These are phyloP conservation scores for Trissonchulus latispiculum DNA, from an alignment of 2,888 invertebrate species.

Conservation along the genomic window DNA sequence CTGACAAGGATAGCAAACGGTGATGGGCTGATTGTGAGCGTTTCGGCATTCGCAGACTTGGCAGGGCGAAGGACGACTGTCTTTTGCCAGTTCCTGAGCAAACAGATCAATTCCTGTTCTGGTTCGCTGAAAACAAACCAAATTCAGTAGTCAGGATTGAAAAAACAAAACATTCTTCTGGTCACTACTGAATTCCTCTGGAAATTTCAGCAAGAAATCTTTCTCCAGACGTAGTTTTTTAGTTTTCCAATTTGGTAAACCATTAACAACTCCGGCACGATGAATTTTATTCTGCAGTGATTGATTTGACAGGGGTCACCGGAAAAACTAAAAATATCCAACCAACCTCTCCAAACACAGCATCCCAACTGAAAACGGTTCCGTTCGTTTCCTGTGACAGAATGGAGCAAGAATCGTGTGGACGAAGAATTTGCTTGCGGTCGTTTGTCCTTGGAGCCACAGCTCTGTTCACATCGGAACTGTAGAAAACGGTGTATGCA, in stretches of 20 bases:
- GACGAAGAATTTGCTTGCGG: constrained; percentile 34
- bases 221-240: constrained; percentile 18
- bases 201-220: no score
- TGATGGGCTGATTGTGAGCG: not conserved
- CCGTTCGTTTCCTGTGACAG: constrained; percentile 75
- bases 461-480: not conserved
- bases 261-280: no score
- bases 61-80: constrained; percentile 12
- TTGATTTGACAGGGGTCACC: no score
- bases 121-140: not conserved
- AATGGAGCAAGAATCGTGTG: constrained; percentile 67
- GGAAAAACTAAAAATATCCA: no score
- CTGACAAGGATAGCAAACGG: constrained; percentile 24
- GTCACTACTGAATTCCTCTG: no score
- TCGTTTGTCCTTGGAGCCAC: not conserved
- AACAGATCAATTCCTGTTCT: not conserved
- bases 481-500: constrained; percentile 18
- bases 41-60: constrained; percentile 24
- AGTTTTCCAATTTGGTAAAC: no score
- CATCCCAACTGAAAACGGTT: constrained; percentile 42
- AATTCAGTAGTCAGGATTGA: not conserved
- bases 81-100: not conserved
- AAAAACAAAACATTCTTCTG: no score
- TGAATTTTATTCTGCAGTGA: no score
- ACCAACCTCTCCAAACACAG: no score